Conservation (phyloP, 2,888 invertebrate species). For the Rambutsinella grinnellia region DNA sequence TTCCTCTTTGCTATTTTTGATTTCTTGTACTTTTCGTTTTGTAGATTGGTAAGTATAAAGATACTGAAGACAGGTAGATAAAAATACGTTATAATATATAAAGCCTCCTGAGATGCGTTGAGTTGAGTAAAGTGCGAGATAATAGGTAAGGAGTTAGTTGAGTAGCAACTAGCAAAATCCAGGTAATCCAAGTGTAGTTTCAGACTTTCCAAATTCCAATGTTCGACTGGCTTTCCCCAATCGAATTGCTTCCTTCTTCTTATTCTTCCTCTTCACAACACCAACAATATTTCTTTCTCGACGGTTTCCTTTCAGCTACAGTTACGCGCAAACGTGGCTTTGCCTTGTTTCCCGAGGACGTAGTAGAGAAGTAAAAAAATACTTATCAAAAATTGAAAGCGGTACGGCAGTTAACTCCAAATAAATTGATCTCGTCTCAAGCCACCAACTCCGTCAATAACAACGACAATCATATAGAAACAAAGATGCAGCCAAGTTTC, state of each 20-base stretch:
- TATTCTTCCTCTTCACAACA: background rate
- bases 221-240: no score
- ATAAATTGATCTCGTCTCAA: background rate
- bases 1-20: background rate
- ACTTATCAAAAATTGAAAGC: background rate
- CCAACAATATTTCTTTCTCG: background rate
- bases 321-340: background rate
- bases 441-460: background rate
- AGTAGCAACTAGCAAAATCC: constrained; percentile 46
- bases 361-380: background rate
- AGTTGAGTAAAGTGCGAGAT: constrained; percentile 24
- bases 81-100: constrained; percentile 5
- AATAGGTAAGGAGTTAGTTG: constrained; percentile 9
- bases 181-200: constrained; percentile 50
- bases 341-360: no score
- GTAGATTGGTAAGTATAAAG: constrained; percentile 14
- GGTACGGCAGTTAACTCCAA: background rate
- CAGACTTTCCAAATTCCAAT: constrained; percentile 46
- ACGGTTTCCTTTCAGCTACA: background rate
- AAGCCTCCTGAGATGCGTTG: constrained; percentile 34
- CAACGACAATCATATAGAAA: background rate
- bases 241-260: no score
- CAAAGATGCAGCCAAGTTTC: constrained; percentile 1
- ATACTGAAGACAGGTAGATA: constrained; percentile 34
- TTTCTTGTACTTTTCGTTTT: constrained; percentile 38